Evolutionary conservation across 2,113 vertebrate species (phyloP).

Genomic region (Pseudorhombus dupliciocellatus): DNA sequence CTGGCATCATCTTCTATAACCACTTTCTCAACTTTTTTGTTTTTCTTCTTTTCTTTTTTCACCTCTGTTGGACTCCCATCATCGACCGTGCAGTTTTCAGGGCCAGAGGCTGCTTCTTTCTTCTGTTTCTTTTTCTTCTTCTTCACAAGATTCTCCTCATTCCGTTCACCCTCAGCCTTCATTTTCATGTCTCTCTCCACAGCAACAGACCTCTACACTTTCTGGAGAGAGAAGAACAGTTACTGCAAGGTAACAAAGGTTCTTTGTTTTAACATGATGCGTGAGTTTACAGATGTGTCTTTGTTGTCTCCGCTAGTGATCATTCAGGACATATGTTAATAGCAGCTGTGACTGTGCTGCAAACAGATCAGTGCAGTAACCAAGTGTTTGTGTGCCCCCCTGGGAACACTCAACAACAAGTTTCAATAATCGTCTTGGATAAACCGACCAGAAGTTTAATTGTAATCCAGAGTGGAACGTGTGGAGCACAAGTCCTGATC

Average conservation of each 20-base stretch:
- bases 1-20: neutral
- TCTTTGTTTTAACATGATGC: too few species aligned
- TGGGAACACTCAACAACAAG: neutral
- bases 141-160: conserved; percentile 30
- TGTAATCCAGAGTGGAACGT: too few species aligned
- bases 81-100: neutral
- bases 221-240: conserved; percentile 37
- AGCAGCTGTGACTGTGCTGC: neutral
- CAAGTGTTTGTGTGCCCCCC: conserved; percentile 9
- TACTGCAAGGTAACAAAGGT: neutral
- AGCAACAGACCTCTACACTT: conserved; percentile 5
- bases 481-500: too few species aligned
- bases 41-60: conserved; percentile 46
- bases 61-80: neutral
- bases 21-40: neutral
- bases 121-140: conserved; percentile 70
- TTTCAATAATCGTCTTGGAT: too few species aligned
- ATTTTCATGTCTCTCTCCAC: conserved; percentile 18
- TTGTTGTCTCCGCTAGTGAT: too few species aligned
- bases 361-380: conserved; percentile 30
- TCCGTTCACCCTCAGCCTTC: conserved; percentile 23
- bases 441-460: too few species aligned
- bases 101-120: conserved; percentile 5
- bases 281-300: too few species aligned
- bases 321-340: too few species aligned